Base-by-base conservation (phyloP, 1,140 invertebrate species). In the Zaprionus gabonicus region DNA sequence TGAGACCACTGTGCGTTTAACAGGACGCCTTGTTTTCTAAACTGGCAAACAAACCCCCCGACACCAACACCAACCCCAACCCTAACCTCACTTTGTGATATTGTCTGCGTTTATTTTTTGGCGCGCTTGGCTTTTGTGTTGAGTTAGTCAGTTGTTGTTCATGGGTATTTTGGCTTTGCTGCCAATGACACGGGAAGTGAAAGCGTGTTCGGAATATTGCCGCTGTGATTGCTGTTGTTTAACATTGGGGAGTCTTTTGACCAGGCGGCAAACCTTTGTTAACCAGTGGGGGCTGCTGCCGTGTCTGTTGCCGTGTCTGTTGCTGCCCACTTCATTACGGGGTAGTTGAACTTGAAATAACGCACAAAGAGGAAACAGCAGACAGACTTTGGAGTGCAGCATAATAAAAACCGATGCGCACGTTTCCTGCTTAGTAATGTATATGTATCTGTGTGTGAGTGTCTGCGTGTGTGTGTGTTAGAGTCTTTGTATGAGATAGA, bases 111-210 rank as follows among this genome's bases (percentile, higher is more conserved):
- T 67, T 17, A 58, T 41, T 60, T 75, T 82, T 78, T 86, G 81
- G 58, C 71, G 74, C 56, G 69, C 68, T 76, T 58, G 68, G 67
- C 67, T 76, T 82, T 87, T 88, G 80, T 66, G 67, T 71, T 34
- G 53, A 57, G 71, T 51, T 75, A 62, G 59, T 28, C 23, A 23
- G 41, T 57, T 59, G 51, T 67, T 58, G 23, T 23, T 23, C 23
- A 53, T 65, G 59, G 66, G 31, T 63, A 46, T 58, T 71, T 78
- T 68, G 71, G 69, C 72, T 51, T 51, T 71, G 81, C 78, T 83
- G 84, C 74, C 83, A 87, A 84, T 88, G 84, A 87, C 83, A 90
- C 84, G 83, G 83, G 83, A 87, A 87, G 83, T 87, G 83, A 87
- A 87, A 87, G 85, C 81, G 75, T 75, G 80, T 56, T 68, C 70